Conservation (phyloP, 2,113 vertebrate genomes). For the Gulo gulo region DNA sequence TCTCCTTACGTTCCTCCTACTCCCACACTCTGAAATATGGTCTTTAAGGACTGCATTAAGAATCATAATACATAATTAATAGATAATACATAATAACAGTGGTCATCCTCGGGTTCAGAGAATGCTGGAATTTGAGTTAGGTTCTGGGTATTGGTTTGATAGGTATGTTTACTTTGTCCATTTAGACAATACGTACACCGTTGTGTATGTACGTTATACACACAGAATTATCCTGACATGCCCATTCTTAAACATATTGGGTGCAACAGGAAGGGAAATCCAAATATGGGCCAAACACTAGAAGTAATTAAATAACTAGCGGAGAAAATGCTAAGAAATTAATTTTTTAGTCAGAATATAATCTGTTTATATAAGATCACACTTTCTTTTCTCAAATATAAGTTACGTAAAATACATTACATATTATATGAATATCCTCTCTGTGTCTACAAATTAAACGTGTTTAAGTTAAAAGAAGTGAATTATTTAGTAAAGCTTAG, state of each 20-base stretch:
- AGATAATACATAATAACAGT: not conserved
- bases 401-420: not conserved
- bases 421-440: not conserved
- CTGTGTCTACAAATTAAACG: not conserved
- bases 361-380: not conserved
- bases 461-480: not conserved
- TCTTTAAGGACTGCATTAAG: not conserved
- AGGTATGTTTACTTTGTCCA: not conserved
- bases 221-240: not conserved
- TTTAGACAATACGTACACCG: too few species aligned
- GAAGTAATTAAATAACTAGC: not conserved
- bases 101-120: not conserved
- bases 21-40: not conserved
- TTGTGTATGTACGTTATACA: not conserved
- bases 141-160: not conserved
- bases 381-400: not conserved
- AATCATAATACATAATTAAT: not conserved
- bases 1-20: too few species aligned
- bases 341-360: not conserved
- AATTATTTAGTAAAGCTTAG: not conserved
- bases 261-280: not conserved
- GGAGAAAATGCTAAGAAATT: not conserved
- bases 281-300: not conserved
- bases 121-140: not conserved
- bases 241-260: not conserved